Conservation (phyloP, 2,113 vertebrate genomes). For the Serinus canaria region DNA sequence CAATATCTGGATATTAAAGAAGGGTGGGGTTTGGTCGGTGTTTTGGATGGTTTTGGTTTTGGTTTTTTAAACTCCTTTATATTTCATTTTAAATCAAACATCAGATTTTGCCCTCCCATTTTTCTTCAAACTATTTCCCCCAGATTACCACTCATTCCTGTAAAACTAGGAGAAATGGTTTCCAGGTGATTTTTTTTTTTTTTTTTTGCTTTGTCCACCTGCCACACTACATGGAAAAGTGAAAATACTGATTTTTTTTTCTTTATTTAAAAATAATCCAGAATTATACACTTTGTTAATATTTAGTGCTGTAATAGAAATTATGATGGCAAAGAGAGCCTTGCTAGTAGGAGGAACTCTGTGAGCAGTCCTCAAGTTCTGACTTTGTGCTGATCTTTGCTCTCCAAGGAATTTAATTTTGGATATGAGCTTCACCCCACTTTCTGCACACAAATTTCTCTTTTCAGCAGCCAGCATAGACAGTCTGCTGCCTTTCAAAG, state of each 20-base stretch:
- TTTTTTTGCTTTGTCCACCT: neutral
- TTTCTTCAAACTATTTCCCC: neutral
- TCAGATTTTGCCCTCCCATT: neutral
- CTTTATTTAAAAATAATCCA: neutral
- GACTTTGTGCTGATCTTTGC: neutral
- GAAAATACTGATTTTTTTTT: neutral
- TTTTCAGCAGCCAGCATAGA: accelerated
- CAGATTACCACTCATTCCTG: neutral
- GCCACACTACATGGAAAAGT: neutral
- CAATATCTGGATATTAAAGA: neutral
- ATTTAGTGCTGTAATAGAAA: neutral
- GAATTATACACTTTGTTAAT: neutral
- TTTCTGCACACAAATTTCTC: neutral
- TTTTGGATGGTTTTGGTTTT: neutral
- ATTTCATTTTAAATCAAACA: neutral
- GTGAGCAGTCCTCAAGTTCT: neutral
- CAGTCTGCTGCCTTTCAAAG: neutral
- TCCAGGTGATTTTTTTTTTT: neutral
- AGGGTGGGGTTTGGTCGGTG: neutral
- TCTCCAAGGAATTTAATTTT: neutral
- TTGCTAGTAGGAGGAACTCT: neutral
- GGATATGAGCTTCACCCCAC: neutral
- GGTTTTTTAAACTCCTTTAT: neutral
- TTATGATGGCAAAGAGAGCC: neutral
- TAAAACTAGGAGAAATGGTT: neutral